A percentile compares a stretch with the other conserved stretches of the same genome.
Conservation (phyloP, 2,888 invertebrate genomes). For the Tinea semifulvella region DNA sequence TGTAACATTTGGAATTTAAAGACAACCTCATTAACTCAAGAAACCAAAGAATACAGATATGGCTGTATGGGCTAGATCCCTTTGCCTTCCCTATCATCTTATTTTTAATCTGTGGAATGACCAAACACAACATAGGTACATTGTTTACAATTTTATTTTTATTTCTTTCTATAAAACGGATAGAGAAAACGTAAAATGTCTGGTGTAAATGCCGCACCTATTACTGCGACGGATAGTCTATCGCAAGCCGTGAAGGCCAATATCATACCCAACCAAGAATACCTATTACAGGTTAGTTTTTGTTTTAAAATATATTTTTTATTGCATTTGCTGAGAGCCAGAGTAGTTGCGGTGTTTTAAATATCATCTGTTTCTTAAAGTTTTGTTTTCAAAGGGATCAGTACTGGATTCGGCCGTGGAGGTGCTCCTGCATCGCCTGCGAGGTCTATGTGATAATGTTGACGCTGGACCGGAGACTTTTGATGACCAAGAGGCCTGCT, state of each 20-base stretch:
- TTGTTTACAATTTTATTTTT: not conserved
- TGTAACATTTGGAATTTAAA: too few relatives aligned
- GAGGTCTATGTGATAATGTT: slow-evolving; percentile 93
- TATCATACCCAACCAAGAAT: slow-evolving; percentile 93
- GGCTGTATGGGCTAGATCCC: too few relatives aligned
- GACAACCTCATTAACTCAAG: too few relatives aligned
- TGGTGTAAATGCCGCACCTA: slow-evolving; percentile 52
- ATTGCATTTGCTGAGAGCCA: too few relatives aligned
- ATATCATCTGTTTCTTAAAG: too few relatives aligned
- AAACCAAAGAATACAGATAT: too few relatives aligned
- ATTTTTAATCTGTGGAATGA: too few relatives aligned
- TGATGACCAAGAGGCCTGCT: slow-evolving; percentile 93
- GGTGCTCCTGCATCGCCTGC: slow-evolving; percentile 85
- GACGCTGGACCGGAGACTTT: slow-evolving; percentile 91
- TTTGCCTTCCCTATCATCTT: too few relatives aligned
- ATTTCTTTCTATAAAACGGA: not conserved
- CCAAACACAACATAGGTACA: too few relatives aligned
- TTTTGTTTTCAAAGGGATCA: slow-evolving; percentile 72
- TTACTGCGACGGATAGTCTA: slow-evolving; percentile 79
- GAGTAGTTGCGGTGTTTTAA: too few relatives aligned
- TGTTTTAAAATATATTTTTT: too few relatives aligned
- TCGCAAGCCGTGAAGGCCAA: slow-evolving; percentile 83
- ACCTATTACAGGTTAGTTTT: slow-evolving; percentile 71
- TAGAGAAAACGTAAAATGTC: slow-evolving; percentile 37
- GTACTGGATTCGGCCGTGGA: slow-evolving; percentile 92